These are phyloP conservation scores for Wasmannia auropunctata DNA, from an alignment of 1,140 invertebrate genomes.

Conservation along the genomic window DNA sequence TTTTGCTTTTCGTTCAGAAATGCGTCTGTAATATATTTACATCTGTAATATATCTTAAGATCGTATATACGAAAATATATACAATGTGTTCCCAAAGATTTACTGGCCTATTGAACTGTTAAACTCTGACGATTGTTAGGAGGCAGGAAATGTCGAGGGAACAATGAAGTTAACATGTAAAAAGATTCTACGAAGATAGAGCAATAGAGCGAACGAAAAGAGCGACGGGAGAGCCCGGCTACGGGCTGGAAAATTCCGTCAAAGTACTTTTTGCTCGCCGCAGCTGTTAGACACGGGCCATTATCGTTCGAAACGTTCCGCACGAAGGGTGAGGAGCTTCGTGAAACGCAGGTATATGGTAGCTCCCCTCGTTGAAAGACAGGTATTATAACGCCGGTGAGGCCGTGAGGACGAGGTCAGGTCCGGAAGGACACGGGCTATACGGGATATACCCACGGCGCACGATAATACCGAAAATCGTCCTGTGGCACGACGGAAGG, in stretches of 20 bases:
- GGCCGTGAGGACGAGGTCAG: constrained; percentile 64
- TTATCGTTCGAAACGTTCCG: constrained; percentile 55
- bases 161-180: neutral
- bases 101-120: neutral
- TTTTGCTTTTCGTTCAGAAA: neutral
- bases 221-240: constrained; percentile 4
- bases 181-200: neutral
- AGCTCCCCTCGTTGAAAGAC: neutral
- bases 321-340: constrained; percentile 17
- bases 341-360: constrained; percentile 63
- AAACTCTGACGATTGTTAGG: neutral
- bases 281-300: constrained; percentile 30
- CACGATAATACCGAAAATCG: constrained; percentile 60
- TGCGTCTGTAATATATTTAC: neutral
- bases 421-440: constrained; percentile 49
- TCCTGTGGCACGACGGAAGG: neutral
- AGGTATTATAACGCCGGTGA: constrained; percentile 28
- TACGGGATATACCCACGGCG: constrained; percentile 49
- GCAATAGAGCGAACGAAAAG: neutral
- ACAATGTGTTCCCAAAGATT: neutral
- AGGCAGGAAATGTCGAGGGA: neutral
- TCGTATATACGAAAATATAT: neutral
- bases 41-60: neutral
- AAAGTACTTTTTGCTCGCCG: constrained; percentile 32
- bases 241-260: constrained; percentile 43